Conservation (phyloP, 2,797 vertebrate species). For the Neosilurus mollespiculum region DNA sequence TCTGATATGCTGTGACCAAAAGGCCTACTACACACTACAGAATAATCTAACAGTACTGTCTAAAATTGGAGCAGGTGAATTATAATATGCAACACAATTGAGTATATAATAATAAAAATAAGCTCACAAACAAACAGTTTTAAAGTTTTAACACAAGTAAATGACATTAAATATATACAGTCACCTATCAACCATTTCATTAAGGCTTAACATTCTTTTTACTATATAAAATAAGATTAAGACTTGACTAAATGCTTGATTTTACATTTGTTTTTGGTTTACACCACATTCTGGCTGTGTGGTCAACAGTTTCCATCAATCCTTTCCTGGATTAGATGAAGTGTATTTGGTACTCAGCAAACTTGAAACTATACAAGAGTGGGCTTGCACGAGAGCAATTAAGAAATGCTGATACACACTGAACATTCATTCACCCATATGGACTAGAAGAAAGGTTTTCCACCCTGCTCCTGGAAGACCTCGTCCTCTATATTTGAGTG, state of each 20-base stretch:
- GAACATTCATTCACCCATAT: neutral
- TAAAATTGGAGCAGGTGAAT: neutral
- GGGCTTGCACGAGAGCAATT: neutral
- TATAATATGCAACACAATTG: neutral
- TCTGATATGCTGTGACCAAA: neutral
- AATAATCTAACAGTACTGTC: neutral
- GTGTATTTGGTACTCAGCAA: too few species aligned
- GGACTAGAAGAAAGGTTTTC: neutral
- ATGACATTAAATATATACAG: neutral
- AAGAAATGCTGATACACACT: neutral
- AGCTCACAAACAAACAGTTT: neutral
- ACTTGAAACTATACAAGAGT: neutral
- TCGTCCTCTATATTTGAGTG: too few species aligned
- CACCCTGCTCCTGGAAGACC: too few species aligned
- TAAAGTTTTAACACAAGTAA: conserved; percentile 11
- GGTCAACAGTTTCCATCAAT: neutral
- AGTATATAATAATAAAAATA: neutral
- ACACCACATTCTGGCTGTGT: neutral
- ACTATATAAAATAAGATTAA: neutral
- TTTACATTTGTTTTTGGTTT: neutral
- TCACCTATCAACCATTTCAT: neutral
- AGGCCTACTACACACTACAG: too few species aligned
- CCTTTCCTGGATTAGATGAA: neutral
- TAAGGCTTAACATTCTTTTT: neutral
- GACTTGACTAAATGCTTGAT: neutral